phyloP scores from a whole-genome alignment of 2,888 invertebrate genomes.

The Caenorhabditis macrosperma region DNA sequence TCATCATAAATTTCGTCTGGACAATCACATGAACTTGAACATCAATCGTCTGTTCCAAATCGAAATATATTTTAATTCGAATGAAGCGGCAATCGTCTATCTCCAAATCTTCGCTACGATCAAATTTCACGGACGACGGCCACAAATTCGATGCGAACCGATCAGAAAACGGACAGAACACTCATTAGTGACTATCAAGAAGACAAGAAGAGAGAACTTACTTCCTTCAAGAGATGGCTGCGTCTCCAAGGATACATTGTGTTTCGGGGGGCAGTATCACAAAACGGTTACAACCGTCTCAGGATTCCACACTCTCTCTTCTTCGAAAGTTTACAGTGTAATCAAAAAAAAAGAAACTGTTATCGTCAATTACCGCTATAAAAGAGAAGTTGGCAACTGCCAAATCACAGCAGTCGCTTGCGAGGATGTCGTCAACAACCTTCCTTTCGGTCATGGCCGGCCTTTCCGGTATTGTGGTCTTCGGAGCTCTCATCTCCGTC shows the following conservation, averaged over 20 bases:
- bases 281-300: slow-evolving; percentile 45
- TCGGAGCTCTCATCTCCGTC: slow-evolving; percentile 55
- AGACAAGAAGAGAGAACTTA: too few species aligned
- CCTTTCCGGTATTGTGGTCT: slow-evolving; percentile 50
- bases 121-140: slow-evolving; percentile 6
- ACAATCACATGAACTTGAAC: neutral
- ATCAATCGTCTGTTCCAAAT: neutral
- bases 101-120: slow-evolving; percentile 21
- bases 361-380: slow-evolving; percentile 41
- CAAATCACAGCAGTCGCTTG: slow-evolving; percentile 47
- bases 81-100: neutral
- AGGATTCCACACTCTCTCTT: slow-evolving; percentile 42
- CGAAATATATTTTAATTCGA: neutral
- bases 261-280: slow-evolving; percentile 31
- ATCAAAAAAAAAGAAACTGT: slow-evolving; percentile 49
- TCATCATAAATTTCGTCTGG: neutral
- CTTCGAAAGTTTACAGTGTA: slow-evolving; percentile 44
- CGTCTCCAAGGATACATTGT: neutral
- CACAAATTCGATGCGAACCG: neutral
- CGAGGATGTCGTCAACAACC: slow-evolving; percentile 55
- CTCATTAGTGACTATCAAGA: neutral
- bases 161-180: slow-evolving; percentile 44
- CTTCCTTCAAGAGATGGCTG: slow-evolving; percentile 42
- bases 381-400: slow-evolving; percentile 17
- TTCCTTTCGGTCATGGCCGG: slow-evolving; percentile 58